Conservation (phyloP, 2,888 invertebrate species). For the Trissolcus japonicus region DNA sequence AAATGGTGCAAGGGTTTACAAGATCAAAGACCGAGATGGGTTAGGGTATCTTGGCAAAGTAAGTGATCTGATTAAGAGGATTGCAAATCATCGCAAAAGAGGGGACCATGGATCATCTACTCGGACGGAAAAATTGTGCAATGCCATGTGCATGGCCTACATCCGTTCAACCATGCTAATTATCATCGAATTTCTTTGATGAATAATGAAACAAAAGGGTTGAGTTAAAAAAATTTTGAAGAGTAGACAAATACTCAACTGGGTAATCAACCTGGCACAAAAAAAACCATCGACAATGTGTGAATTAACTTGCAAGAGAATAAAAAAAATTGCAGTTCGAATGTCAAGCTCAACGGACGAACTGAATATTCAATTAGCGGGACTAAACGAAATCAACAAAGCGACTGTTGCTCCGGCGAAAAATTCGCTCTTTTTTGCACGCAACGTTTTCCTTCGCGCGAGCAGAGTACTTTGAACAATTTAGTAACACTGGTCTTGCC, state of each 20-base stretch:
- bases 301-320: neutral
- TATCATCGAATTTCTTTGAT: too few species aligned
- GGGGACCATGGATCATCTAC: slow-evolving; percentile 4
- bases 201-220: too few species aligned
- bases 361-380: slow-evolving; percentile 38
- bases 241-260: neutral
- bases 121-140: slow-evolving; percentile 14
- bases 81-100: slow-evolving; percentile 16
- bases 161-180: neutral
- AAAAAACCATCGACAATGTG: too few species aligned
- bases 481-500: slow-evolving; percentile 53
- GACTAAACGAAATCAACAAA: slow-evolving; percentile 34
- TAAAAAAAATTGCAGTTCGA: neutral
- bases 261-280: too few species aligned
- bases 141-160: slow-evolving; percentile 4
- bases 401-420: slow-evolving; percentile 29
- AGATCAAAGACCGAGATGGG: slow-evolving; percentile 18
- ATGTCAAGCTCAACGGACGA: neutral
- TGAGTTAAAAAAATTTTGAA: neutral
- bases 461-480: slow-evolving; percentile 41
- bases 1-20: slow-evolving; percentile 1
- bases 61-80: slow-evolving; percentile 33
- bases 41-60: slow-evolving; percentile 13
- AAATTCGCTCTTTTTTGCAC: slow-evolving; percentile 23
- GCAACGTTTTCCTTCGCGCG: slow-evolving; percentile 29